Base-by-base conservation (phyloP, 2,888 invertebrate genomes). In the Hirtodrosophila alboralis region DNA sequence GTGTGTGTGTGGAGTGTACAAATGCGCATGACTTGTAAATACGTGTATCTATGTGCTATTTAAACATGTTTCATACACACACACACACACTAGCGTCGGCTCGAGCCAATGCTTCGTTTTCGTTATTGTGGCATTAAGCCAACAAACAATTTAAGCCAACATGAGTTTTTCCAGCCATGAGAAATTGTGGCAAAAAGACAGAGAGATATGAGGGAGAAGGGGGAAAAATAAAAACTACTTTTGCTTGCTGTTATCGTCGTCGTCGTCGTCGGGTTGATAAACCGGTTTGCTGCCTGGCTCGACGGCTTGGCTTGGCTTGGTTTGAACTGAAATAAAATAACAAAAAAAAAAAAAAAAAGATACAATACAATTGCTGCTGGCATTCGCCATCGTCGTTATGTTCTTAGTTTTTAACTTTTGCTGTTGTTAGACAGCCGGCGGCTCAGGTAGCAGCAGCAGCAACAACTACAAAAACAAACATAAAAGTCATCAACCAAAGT, bases 141-240 rank as follows among this genome's bases (percentile, higher is more conserved):
- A 79, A 75, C 81, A 79, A 85, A 85, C 85, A 83, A 85, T 85
- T 83, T 83, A 79, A 85, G 74, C 76, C 84, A 85, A 67, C 76
- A 73, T 67, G 68, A 70, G 68, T 75, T 81, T 85, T 81, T 83
- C 76, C 84, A 71, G 81, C 68, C 64, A n/a, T 78, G 59, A 66
- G 52, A 80, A 80, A 72, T 78, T 72, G 75, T 84, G 79, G 83
- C 85, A 70, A 77, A 77, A 70, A 67, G 45, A 64, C 51, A 43
- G 44, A 47, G 8, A 23, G 8, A 23, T 23, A 23, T n/a, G n/a
- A n/a, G n/a, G n/a, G n/a, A n/a, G n/a, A n/a, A n/a, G n/a, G n/a
- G n/a, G n/a, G n/a, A n/a, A n/a, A n/a, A n/a, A n/a, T n/a, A n/a
- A n/a, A 23, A 23, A 23, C 23, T 73, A 66, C 68, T 61, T 70